Conservation (phyloP, 2,797 vertebrate genomes). For the Melanotaenia parkinsoni region DNA sequence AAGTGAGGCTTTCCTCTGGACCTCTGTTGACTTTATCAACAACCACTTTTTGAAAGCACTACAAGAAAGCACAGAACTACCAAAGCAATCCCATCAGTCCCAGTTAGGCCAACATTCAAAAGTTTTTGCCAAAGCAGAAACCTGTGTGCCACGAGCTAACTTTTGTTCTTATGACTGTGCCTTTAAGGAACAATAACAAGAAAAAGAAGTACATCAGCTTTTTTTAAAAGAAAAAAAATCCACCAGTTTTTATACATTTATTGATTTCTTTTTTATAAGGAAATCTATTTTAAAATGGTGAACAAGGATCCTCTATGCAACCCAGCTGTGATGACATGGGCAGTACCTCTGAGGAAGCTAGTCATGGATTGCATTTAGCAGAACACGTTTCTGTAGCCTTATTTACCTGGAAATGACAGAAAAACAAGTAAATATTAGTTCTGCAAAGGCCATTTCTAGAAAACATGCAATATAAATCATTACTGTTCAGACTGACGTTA, state of each 20-base stretch:
- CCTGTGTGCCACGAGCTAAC: constrained; percentile 73
- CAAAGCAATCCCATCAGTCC: constrained; percentile 66
- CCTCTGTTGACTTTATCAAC: constrained; percentile 39
- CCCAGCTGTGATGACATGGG: constrained; percentile 51
- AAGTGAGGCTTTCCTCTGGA: constrained; percentile 51
- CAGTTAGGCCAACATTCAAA: constrained; percentile 18
- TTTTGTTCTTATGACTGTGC: constrained; percentile 72
- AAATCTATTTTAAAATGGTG: constrained; percentile 74
- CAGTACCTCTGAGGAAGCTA: constrained; percentile 58
- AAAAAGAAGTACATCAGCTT: constrained; percentile 43
- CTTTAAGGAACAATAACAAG: constrained; percentile 66
- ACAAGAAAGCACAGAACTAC: constrained; percentile 42
- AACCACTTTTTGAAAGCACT: constrained; percentile 54
- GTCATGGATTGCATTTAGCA: constrained; percentile 61
- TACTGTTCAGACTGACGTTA: constrained; percentile 34
- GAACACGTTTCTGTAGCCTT: constrained; percentile 68
- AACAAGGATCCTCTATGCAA: constrained; percentile 80
- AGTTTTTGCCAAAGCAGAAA: constrained; percentile 77
- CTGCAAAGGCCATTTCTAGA: constrained; percentile 47
- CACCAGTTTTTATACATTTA: constrained; percentile 73
- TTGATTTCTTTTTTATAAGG: constrained; percentile 71
- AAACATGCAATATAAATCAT: constrained; percentile 36
- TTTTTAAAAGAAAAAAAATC: constrained; percentile 44
- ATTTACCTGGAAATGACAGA: constrained; percentile 56
- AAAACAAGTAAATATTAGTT: constrained; percentile 54